Percentiles rank a stretch among this genome's conserved stretches.
These are phyloP conservation scores for Syngnathoides biaculeatus DNA, from an alignment of 2,113 vertebrate species.

Conservation along the genomic window DNA sequence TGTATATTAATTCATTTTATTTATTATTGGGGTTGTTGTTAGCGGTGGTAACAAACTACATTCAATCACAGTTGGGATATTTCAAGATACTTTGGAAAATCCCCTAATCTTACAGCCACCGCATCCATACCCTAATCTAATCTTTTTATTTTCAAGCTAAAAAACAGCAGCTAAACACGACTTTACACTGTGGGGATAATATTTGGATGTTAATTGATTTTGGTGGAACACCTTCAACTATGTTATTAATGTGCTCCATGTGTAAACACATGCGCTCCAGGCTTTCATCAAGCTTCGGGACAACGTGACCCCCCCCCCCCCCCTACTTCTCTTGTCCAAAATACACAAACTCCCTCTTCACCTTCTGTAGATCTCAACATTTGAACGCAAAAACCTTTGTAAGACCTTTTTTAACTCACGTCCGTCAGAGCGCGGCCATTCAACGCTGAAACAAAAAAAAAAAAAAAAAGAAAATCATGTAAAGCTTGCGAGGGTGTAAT, in stretches of 20 bases:
- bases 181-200: neutral
- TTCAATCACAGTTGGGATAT: too few relatives aligned
- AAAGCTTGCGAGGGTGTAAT: constrained; percentile 30
- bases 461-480: constrained; percentile 45
- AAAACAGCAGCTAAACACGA: neutral
- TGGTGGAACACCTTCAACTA: neutral
- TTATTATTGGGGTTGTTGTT: too few relatives aligned
- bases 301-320: constrained; percentile 13
- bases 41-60: too few relatives aligned
- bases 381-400: neutral
- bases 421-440: constrained; percentile 17
- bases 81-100: too few relatives aligned
- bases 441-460: too few relatives aligned
- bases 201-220: neutral
- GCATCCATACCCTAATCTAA: too few relatives aligned
- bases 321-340: neutral
- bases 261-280: constrained; percentile 32
- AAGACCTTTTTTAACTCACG: neutral
- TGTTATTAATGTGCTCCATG: constrained; percentile 8
- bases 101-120: too few relatives aligned
- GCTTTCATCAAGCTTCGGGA: constrained; percentile 16
- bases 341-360: neutral
- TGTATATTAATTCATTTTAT: too few relatives aligned
- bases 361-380: neutral
- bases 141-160: too few relatives aligned